Evolutionary conservation across 2,888 invertebrate species (phyloP), one percentile per base, ranked within the genome.

Genomic region (Drosophila melanosoma): DNA sequence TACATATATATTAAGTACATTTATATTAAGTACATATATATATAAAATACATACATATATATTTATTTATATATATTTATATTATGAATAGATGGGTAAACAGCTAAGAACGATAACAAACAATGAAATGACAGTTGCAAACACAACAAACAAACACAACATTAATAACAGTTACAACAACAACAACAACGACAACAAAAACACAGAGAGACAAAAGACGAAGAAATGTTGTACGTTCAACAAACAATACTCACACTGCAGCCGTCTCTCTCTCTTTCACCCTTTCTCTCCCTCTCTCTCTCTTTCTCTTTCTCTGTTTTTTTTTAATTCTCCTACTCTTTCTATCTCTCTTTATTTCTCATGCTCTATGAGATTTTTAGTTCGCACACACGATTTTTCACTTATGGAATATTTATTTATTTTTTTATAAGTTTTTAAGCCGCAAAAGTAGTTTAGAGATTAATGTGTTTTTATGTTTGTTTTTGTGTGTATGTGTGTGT

Each of bases 171-270:
- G 45, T 17, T 64, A 59, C 12, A 58, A 35, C 20, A 56, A 45
- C 49, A 48, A 57, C 20, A 45, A 70, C n/a, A 52, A 60, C 52
- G 54, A 60, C 56, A 69, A 69, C 76, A 29, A 29, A 29, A 29
- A 77, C 57, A 76, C 54, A 23, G 69, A 69, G 63, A 69, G 74
- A 69, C 77, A 69, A 60, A 74, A 64, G 66, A 74, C 77, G 77
- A 64, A 40, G 58, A 59, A 68, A 62, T 60, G 33, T 54, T 58
- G 42, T 54, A 70, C 54, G 64, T 67, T 66, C 60, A 61, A 64
- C 61, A 68, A 59, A 68, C 67, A 77, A 67, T 77, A 77, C 77
- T 77, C 77, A 77, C 77, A 78, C 78, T 67, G 69, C 74, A 64
- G 67, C 62, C 60, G 61, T 58, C 65, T 70, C 51, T 33, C 52